Evolutionary conservation across 2,113 vertebrate genomes (phyloP).

Genomic region (Notechis scutatus): DNA sequence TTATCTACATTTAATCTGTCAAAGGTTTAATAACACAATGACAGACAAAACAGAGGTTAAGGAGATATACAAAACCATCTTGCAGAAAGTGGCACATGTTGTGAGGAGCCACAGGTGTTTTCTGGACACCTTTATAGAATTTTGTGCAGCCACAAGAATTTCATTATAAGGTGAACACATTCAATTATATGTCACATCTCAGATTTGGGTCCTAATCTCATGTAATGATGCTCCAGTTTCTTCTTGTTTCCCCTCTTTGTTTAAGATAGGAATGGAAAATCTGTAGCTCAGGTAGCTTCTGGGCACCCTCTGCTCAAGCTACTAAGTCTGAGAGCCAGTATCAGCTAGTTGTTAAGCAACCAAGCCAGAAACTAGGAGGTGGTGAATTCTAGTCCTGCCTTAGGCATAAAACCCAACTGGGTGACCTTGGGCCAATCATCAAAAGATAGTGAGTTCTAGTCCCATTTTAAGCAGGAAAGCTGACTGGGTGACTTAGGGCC

Average conservation of each 20-base stretch:
- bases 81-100: conserved; percentile 41
- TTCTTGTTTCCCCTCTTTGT: neutral
- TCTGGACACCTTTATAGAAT: conserved; percentile 24
- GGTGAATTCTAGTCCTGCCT: neutral
- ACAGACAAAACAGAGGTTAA: conserved; percentile 53
- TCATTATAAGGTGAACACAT: neutral
- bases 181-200: neutral
- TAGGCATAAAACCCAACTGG: neutral
- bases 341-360: neutral
- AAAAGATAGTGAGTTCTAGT: neutral
- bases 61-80: conserved; percentile 52
- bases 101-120: conserved; percentile 36
- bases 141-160: conserved; percentile 6
- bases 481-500: neutral
- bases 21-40: conserved; percentile 56
- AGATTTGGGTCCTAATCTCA: neutral
- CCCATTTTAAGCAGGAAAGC: neutral
- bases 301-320: neutral
- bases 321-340: neutral
- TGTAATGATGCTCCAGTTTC: neutral
- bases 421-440: neutral
- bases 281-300: neutral
- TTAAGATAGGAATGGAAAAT: neutral
- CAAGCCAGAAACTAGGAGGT: neutral
- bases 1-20: conserved; percentile 58